Conservation (phyloP, 2,888 invertebrate species). For the Petrolisthes cinctipes region DNA sequence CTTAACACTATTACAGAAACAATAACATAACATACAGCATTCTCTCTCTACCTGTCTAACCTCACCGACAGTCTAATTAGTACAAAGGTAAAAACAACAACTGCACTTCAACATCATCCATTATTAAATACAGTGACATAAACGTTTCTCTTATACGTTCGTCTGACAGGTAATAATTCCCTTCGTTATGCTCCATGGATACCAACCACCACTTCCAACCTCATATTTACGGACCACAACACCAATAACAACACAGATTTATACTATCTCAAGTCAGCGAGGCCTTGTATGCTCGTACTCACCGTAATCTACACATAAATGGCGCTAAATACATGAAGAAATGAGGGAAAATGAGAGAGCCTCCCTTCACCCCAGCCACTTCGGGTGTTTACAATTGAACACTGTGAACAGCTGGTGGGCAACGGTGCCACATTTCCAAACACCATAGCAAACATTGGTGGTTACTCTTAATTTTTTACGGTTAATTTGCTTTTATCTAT, state of each 20-base stretch:
- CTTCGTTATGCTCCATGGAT: too few relatives aligned
- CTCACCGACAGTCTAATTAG: too few relatives aligned
- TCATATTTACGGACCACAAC: background rate
- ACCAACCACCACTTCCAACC: background rate
- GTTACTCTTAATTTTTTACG: background rate
- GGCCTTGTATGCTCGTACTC: background rate
- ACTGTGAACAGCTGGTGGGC: constrained; percentile 36
- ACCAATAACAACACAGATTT: background rate
- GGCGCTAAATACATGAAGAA: constrained; percentile 22
- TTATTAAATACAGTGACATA: too few relatives aligned
- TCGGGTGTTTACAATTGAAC: constrained; percentile 47
- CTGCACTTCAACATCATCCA: too few relatives aligned
- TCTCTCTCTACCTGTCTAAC: too few relatives aligned
- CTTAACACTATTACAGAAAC: too few relatives aligned
- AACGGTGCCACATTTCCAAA: background rate
- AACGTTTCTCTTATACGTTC: too few relatives aligned
- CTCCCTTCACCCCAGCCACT: background rate
- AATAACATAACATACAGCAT: too few relatives aligned
- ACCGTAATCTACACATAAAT: constrained; percentile 49
- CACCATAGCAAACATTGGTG: background rate
- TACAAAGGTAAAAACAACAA: too few relatives aligned
- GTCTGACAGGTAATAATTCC: too few relatives aligned
- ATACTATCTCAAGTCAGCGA: background rate
- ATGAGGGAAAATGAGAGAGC: background rate
- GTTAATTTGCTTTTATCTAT: too few relatives aligned